These are phyloP conservation scores for Caenorhabditis uteleia DNA, from an alignment of 2,888 invertebrate species.

Conservation along the genomic window DNA sequence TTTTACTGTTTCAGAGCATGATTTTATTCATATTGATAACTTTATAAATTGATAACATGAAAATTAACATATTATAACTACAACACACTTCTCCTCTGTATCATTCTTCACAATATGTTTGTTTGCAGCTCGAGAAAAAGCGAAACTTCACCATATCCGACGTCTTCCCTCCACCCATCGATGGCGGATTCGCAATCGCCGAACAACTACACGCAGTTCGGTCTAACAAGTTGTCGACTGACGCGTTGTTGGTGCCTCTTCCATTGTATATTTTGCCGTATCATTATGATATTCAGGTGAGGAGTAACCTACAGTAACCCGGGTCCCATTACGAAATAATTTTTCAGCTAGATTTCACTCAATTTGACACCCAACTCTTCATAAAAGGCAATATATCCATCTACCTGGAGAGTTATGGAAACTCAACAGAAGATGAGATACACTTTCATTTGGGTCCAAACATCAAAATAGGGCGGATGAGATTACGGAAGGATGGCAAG, in stretches of 20 bases:
- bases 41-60: no score
- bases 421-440: constrained; percentile 62
- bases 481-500: constrained; percentile 47
- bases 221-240: constrained; percentile 22
- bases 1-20: no score
- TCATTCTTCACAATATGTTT: no score
- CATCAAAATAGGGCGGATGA: constrained; percentile 57
- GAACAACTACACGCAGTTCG: constrained; percentile 36
- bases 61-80: no score
- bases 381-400: constrained; percentile 61
- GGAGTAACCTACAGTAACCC: not conserved
- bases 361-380: constrained; percentile 49
- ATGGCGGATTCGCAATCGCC: constrained; percentile 14
- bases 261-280: constrained; percentile 59
- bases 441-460: constrained; percentile 65
- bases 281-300: constrained; percentile 64
- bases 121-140: constrained; percentile 37
- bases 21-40: no score
- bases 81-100: no score
- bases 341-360: constrained; percentile 61
- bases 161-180: constrained; percentile 35
- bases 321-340: not conserved
- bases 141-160: constrained; percentile 42
- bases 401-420: constrained; percentile 62
- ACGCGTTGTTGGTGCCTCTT: constrained; percentile 55